Percentiles rank a stretch among this genome's conserved stretches.
These are phyloP conservation scores for Eupithecia dodoneata DNA, from an alignment of 2,888 invertebrate genomes.

Conservation along the genomic window DNA sequence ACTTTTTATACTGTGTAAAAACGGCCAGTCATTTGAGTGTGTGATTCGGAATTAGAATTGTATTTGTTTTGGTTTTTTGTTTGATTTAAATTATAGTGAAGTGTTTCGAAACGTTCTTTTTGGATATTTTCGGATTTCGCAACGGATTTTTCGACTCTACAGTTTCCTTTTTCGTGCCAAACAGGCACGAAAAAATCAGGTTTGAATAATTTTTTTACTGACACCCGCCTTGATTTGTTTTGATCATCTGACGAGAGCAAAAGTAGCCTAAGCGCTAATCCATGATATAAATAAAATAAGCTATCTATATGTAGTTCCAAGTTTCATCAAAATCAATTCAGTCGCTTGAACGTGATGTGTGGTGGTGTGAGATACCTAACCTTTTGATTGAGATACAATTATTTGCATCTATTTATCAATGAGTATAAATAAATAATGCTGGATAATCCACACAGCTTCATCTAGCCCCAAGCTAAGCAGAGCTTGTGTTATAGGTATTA, in stretches of 20 bases:
- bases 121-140: not conserved
- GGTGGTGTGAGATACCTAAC: not conserved
- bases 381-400: no score
- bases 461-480: no score
- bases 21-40: conserved; percentile 24
- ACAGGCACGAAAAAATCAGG: conserved; percentile 7
- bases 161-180: conserved; percentile 9
- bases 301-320: not conserved
- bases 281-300: not conserved
- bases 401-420: no score
- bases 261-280: not conserved
- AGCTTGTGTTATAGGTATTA: no score
- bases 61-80: not conserved
- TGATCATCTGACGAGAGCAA: not conserved
- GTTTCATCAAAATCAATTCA: not conserved
- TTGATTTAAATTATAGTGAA: conserved; percentile 14
- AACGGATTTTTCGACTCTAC: not conserved
- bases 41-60: conserved; percentile 23
- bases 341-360: not conserved
- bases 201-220: not conserved
- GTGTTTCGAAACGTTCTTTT: conserved; percentile 16
- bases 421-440: no score
- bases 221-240: not conserved
- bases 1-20: conserved; percentile 14
- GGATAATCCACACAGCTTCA: no score